phyloP scores from a whole-genome alignment of 53 echinoderm and acorn worm species.

The Glandiceps talaboti region DNA sequence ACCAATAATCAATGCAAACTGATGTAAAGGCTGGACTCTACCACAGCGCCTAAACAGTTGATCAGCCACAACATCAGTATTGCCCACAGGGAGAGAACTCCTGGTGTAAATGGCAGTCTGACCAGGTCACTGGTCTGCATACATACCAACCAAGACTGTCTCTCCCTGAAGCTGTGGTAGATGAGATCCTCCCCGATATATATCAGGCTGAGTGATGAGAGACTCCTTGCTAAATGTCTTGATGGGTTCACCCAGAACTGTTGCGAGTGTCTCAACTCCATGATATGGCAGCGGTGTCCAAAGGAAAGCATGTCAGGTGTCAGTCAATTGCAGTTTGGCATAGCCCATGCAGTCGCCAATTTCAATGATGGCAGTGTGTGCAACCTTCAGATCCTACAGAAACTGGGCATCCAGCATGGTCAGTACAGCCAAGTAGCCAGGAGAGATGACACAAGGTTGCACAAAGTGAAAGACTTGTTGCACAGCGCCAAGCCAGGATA shows the following conservation, averaged over 20 bases:
- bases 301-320: background rate
- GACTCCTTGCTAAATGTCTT: background rate
- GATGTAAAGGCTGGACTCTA: background rate
- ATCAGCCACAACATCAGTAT: background rate
- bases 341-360: background rate
- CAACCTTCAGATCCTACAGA: background rate
- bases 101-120: background rate
- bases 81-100: background rate
- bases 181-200: too few species aligned
- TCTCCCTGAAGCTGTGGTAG: background rate
- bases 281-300: background rate
- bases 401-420: background rate
- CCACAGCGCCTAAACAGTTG: background rate
- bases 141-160: background rate
- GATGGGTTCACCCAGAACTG: background rate
- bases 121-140: background rate
- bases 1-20: background rate
- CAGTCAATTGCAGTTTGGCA: background rate
- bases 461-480: background rate
- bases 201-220: background rate
- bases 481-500: background rate
- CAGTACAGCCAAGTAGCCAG: too few species aligned
- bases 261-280: background rate
- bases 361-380: background rate
- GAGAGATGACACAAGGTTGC: too few species aligned